Base-by-base conservation (phyloP, 2,113 vertebrate species). In the Salvelinus fontinalis region DNA sequence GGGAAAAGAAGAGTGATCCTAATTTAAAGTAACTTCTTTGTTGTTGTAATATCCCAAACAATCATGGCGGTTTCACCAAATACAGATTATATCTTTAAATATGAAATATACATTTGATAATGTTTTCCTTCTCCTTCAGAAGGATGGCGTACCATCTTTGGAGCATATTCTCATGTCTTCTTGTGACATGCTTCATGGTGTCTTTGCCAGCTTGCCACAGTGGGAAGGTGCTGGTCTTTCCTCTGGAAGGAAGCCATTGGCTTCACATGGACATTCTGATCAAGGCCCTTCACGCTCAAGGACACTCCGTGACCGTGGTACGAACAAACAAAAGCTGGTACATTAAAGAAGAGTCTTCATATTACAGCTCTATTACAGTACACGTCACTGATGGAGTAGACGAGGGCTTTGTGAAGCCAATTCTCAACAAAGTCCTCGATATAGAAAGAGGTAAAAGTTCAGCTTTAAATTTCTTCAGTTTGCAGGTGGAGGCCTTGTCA, bases 221-320 rank as follows among this genome's bases (percentile, higher is more conserved):
- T 0, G 92, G 89, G 0, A 91, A 89, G 4, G 86, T 93, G 3
- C 74, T 94, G 49, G 87, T 92, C 18, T 93, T 91, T 84, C 92
- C 89, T 0, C 78, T 78, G 0, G 92, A 90, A 18, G 90, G 81
- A 22, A 95, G 92, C 79, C 92, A 93, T 31, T 92, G 88, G 90
- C 49, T 94, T 3, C 91, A 91, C 75, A 78, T 91, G 57, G 86
- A 91, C 18, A 68, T 48, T 5, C 74, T 93, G 4, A 66, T 95
- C 0, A 48, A 89, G 12, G 86, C 88, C 16, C 91, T 94, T 13
- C 79, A 86, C 12, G 74, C 6, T n/a, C 84, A 72, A 62, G 90
- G 87, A 11, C 92, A 94, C 0, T 83, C 90, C 0, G 81, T 92
- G 64, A 92, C 67, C 31, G 67, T 69, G 4, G 34, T 44, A n/a